These are phyloP conservation scores for Hippoglossus hippoglossus DNA, from an alignment of 2,797 vertebrate genomes.

Conservation along the genomic window DNA sequence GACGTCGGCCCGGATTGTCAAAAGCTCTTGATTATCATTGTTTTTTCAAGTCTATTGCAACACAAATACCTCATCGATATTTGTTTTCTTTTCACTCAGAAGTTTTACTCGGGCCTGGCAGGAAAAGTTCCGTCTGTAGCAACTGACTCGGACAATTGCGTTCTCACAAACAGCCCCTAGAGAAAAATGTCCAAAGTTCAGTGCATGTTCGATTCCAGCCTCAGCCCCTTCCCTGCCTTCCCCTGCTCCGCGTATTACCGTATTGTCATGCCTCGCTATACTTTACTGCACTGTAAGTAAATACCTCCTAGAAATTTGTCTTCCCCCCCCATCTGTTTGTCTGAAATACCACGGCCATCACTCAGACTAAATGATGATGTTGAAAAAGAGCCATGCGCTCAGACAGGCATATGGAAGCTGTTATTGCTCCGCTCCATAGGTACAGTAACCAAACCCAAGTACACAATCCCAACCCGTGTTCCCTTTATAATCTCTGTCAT, in stretches of 20 bases:
- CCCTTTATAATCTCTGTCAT: conserved; percentile 68
- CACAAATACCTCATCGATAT: no score
- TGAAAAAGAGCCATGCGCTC: conserved; percentile 61
- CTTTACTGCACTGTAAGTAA: conserved; percentile 65
- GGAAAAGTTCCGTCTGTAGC: no score
- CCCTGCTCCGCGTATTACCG: conserved; percentile 7
- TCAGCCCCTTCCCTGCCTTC: conserved; percentile 1
- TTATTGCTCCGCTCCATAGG: conserved; percentile 73
- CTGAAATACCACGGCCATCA: conserved; percentile 66
- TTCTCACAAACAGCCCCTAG: no score
- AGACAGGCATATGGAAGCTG: conserved; percentile 75
- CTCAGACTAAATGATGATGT: conserved; percentile 73
- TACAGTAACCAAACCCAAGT: conserved; percentile 79
- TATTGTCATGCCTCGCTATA: conserved; percentile 50
- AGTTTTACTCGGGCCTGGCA: no score
- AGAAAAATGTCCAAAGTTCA: no score
- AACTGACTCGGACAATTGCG: no score
- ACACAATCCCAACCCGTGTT: conserved; percentile 68
- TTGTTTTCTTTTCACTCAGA: no score
- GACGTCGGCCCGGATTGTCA: no score
- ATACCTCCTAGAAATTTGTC: conserved; percentile 71
- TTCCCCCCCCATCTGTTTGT: conserved; percentile 57
- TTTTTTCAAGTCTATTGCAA: no score
- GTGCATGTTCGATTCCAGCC: no score
- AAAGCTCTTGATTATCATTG: no score